Base-by-base conservation (phyloP, 2,888 invertebrate species). In the Sphecodes monilicornis region DNA sequence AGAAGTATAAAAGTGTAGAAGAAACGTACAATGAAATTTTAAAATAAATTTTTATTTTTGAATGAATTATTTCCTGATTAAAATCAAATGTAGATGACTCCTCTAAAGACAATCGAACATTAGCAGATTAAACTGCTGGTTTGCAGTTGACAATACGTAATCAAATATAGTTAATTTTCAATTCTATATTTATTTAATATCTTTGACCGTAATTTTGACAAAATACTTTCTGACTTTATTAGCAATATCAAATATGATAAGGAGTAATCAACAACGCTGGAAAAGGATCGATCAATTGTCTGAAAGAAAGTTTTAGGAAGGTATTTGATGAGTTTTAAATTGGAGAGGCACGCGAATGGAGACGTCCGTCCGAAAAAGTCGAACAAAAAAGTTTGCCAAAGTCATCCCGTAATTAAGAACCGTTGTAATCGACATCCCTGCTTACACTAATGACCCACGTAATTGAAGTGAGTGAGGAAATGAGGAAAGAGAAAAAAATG, bases 391-490 rank as follows among this genome's bases (percentile, higher is more conserved):
- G 72, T 85, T 86, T 50, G 41, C 74, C 60, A 46, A 76, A 90
- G 84, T 85, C 79, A 81, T 80, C 78, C 79, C 79, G 83, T 85
- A 89, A 89, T 90, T 89, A 90, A 85, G 84, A 68, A 79, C 71
- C 46, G 83, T 83, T 81, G 86, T 90, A 90, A 90, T 90, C 88
- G 86, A 85, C 88, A 86, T 90, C 82, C 72, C 78, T 88, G 86
- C 82, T 87, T 82, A 88, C 77, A 88, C 88, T 88, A 88, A 88
- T 84, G 81, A 88, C 88, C 88, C 72, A 78, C 71, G 77, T 76
- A 82, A 68, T 71, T 71, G 43, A 75, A 60, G n/a, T 64, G 72
- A 73, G 60, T n/a, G 82, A 78, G 57, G 41, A 50, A 69, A 77
- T 22, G 13, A 41, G 32, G 41, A 68, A 43, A 13, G 11, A 46